phyloP scores from a whole-genome alignment of 2,888 invertebrate genomes.

The Eustalomyia histrio region DNA sequence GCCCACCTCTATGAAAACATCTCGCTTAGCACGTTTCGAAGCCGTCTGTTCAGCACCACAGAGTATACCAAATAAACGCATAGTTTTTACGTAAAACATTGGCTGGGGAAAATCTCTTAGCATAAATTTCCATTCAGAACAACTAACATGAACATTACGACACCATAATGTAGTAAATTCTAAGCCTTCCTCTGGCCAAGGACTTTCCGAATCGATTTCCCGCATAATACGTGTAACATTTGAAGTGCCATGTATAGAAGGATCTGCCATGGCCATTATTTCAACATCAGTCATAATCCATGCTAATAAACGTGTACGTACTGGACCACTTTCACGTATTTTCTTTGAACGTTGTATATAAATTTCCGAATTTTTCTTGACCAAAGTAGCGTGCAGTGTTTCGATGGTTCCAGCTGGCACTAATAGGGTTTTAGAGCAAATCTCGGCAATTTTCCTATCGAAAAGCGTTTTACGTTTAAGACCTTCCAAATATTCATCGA shows the following conservation, averaged over 20 bases:
- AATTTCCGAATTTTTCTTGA: conserved; percentile 95
- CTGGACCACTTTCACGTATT: conserved; percentile 82
- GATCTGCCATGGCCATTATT: conserved; percentile 90
- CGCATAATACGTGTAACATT: conserved; percentile 87
- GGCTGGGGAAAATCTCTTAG: conserved; percentile 98
- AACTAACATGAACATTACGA: conserved; percentile 89
- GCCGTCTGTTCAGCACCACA: conserved; percentile 94
- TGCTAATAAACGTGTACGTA: conserved; percentile 89
- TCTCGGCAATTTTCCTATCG: conserved; percentile 91
- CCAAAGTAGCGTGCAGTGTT: conserved; percentile 91
- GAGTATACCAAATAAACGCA: conserved; percentile 93
- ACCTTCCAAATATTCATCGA: conserved; percentile 97
- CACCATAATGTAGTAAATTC: conserved; percentile 97
- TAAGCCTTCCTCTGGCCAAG: conserved; percentile 93
- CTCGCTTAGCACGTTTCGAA: conserved; percentile 82
- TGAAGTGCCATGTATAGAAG: conserved; percentile 89
- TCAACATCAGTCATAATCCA: conserved; percentile 88
- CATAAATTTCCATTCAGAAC: conserved; percentile 92
- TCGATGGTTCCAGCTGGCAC: conserved; percentile 91
- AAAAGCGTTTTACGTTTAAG: conserved; percentile 93
- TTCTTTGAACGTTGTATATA: conserved; percentile 93
- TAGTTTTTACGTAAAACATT: conserved; percentile 89
- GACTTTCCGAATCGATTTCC: conserved; percentile 92
- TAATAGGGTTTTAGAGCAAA: conserved; percentile 90
- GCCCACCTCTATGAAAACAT: conserved; percentile 84